These are phyloP conservation scores for Aleiodes leptofemur DNA, from an alignment of 2,888 invertebrate species.

Conservation along the genomic window DNA sequence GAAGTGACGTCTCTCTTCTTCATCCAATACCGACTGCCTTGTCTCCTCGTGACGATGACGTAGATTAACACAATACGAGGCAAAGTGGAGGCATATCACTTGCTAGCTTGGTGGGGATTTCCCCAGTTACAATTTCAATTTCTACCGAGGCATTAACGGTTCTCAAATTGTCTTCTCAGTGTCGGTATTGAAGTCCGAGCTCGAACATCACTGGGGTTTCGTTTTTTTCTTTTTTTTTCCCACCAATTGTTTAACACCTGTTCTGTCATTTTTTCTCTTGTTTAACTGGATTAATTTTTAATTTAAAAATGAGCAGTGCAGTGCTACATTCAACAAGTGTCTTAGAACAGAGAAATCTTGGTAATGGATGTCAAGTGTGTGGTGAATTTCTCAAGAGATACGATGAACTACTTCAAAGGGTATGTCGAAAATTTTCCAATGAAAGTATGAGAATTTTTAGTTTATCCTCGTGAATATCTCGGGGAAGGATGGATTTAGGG, in stretches of 20 bases:
- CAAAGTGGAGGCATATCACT: constrained; percentile 1
- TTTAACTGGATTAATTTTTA: no score
- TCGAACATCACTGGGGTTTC: not conserved
- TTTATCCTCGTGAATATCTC: not conserved
- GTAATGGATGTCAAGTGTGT: constrained; percentile 83
- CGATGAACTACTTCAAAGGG: constrained; percentile 83
- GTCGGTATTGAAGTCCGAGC: constrained; percentile 21
- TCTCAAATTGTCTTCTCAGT: constrained; percentile 14
- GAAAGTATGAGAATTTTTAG: constrained; percentile 8
- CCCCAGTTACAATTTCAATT: constrained; percentile 19
- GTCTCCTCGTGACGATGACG: constrained; percentile 15
- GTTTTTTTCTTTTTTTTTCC: no score
- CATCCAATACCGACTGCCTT: constrained; percentile 1
- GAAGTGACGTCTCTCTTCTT: not conserved
- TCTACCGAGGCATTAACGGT: constrained; percentile 12
- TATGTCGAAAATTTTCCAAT: constrained; percentile 71
- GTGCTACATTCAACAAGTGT: constrained; percentile 68
- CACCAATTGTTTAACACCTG: no score
- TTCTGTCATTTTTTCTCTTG: no score
- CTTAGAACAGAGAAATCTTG: constrained; percentile 82
- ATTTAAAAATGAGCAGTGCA: constrained; percentile 3
- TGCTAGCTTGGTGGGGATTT: constrained; percentile 16
- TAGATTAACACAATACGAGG: not conserved
- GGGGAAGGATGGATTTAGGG: no score
- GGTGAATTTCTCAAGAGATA: constrained; percentile 85